These are phyloP conservation scores for Oreotrochilus melanogaster DNA, from an alignment of 2,113 vertebrate genomes.

Conservation along the genomic window DNA sequence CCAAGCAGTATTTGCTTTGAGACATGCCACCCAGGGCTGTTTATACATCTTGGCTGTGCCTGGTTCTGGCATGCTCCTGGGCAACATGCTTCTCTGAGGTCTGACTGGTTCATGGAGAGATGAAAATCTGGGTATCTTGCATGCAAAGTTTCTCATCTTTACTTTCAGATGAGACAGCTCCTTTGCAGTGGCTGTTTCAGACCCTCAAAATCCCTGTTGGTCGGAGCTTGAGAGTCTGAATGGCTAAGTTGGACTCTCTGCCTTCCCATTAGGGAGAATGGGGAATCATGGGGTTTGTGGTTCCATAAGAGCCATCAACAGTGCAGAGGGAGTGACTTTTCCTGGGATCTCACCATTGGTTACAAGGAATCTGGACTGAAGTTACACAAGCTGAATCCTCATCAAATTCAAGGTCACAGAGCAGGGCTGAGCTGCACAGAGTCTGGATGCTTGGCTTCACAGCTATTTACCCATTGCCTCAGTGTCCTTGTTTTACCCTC, in stretches of 20 bases:
- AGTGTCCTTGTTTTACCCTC: not conserved
- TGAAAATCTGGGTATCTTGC: not conserved
- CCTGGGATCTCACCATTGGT: not conserved
- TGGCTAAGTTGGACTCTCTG: not conserved
- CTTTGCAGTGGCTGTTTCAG: not conserved
- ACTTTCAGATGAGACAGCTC: not conserved
- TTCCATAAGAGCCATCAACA: not conserved
- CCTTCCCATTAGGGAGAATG: not conserved
- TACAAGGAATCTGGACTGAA: not conserved
- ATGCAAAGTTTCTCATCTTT: not conserved
- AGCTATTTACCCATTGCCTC: not conserved
- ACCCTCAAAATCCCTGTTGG: not conserved
- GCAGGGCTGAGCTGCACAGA: not conserved
- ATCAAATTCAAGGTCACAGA: not conserved
- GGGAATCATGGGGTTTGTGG: not conserved
- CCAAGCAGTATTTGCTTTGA: not conserved
- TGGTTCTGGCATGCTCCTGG: not conserved
- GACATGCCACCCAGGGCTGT: not conserved
- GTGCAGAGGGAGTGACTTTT: not conserved
- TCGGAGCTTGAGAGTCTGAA: not conserved
- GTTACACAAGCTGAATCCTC: not conserved
- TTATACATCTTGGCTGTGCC: not conserved
- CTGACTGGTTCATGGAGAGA: not conserved
- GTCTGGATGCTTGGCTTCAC: not conserved
- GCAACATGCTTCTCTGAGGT: not conserved